Conservation (phyloP, 2,797 vertebrate species). For the Percopsis omiscomaycus region DNA sequence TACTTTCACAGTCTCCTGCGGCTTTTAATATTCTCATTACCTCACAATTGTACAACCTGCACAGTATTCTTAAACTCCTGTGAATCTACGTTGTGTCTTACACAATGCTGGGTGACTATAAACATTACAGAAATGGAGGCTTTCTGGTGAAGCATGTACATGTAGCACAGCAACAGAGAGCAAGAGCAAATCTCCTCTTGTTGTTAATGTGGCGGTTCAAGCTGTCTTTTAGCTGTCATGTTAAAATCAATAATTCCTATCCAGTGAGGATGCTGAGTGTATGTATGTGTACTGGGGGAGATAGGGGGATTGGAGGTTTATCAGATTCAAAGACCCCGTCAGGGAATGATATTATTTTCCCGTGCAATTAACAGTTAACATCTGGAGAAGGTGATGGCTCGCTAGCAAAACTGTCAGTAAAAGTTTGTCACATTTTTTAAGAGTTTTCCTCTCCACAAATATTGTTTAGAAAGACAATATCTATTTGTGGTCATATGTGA, state of each 20-base stretch:
- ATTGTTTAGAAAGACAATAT: neutral
- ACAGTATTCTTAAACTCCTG: conserved; percentile 43
- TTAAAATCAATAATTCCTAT: conserved; percentile 78
- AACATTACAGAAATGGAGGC: conserved; percentile 58
- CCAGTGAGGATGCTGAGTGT: conserved; percentile 43
- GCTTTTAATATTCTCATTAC: conserved; percentile 34
- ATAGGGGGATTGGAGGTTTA: neutral
- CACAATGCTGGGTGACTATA: conserved; percentile 54
- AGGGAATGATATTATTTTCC: conserved; percentile 68
- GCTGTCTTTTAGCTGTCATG: conserved; percentile 73
- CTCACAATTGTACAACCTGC: conserved; percentile 32
- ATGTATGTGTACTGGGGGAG: conserved; percentile 12
- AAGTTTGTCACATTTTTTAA: too few species aligned
- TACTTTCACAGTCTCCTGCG: conserved; percentile 35
- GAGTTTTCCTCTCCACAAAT: too few species aligned
- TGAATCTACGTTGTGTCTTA: conserved; percentile 45
- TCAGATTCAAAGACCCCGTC: conserved; percentile 50
- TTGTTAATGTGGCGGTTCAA: conserved; percentile 55
- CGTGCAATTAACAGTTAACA: conserved; percentile 64
- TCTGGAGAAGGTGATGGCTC: conserved; percentile 64
- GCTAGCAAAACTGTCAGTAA: conserved; percentile 47
- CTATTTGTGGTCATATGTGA: conserved; percentile 15
- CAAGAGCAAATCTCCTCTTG: conserved; percentile 58
- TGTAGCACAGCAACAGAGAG: conserved; percentile 54
- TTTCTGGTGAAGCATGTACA: conserved; percentile 52